Conservation (phyloP, 1,140 invertebrate genomes). For the Tenebrio molitor region DNA sequence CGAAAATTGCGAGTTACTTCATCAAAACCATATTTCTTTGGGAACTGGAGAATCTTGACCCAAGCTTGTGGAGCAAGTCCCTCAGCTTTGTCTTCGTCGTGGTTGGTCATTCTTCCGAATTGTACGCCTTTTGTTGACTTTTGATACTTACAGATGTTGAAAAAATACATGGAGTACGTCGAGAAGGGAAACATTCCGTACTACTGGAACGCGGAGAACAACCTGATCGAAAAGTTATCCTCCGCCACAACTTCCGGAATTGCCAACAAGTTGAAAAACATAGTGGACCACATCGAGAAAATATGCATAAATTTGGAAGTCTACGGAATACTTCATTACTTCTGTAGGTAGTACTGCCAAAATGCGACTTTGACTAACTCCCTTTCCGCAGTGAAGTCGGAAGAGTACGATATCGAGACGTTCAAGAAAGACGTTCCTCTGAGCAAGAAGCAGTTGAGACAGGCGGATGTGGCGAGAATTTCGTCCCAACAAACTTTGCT, state of each 20-base stretch:
- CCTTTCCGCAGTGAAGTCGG: neutral
- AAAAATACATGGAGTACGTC: conserved; percentile 65
- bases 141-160: conserved; percentile 56
- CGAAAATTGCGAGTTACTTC: conserved; percentile 68
- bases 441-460: neutral
- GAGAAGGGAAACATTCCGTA: conserved; percentile 65
- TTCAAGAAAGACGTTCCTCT: neutral
- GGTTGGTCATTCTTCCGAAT: conserved; percentile 50
- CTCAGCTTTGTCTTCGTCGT: conserved; percentile 63
- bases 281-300: neutral
- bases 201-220: conserved; percentile 67
- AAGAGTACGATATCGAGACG: neutral
- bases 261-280: conserved; percentile 3
- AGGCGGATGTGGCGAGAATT: neutral
- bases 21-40: conserved; percentile 68
- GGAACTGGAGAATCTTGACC: conserved; percentile 64
- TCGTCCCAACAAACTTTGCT: neutral
- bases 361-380: no score
- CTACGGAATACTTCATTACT: neutral
- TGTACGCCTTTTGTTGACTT: neutral
- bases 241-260: neutral
- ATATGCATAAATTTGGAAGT: conserved; percentile 3
- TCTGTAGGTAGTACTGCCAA: neutral
- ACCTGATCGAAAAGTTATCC: conserved; percentile 59
- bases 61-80: conserved; percentile 65